A percentile compares a stretch with the other conserved stretches of the same genome.
phyloP scores from a whole-genome alignment of 2,113 vertebrate species.

The Zapus hudsonius region DNA sequence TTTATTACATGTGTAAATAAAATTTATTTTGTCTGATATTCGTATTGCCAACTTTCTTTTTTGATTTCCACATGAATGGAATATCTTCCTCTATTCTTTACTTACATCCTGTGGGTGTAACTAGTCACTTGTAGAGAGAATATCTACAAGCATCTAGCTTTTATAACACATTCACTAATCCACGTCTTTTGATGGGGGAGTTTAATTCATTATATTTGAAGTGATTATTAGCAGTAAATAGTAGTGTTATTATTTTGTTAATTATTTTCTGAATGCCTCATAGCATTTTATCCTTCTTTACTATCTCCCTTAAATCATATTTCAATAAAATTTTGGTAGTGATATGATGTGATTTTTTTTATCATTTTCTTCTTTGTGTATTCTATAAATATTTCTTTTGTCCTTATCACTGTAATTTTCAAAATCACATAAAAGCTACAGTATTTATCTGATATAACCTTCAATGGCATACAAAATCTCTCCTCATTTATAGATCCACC shows the following conservation, averaged over 20 bases:
- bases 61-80: background rate
- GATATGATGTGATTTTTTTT: background rate
- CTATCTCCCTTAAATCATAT: background rate
- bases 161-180: background rate
- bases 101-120: background rate
- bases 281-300: background rate
- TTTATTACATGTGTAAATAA: background rate
- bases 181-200: background rate
- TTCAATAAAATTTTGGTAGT: background rate
- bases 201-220: background rate
- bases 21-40: background rate
- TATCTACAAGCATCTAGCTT: background rate
- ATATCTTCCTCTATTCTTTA: background rate
- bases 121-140: background rate
- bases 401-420: background rate
- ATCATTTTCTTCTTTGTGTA: background rate
- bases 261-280: background rate
- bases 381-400: background rate
- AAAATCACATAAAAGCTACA: background rate
- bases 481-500: background rate
- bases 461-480: background rate
- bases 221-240: background rate
- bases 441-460: background rate
- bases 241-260: background rate
- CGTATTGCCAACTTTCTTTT: background rate